Percentiles rank a stretch among this genome's conserved stretches.
phyloP scores from a whole-genome alignment of 2,888 invertebrate species.

The Ochropacha duplaris region DNA sequence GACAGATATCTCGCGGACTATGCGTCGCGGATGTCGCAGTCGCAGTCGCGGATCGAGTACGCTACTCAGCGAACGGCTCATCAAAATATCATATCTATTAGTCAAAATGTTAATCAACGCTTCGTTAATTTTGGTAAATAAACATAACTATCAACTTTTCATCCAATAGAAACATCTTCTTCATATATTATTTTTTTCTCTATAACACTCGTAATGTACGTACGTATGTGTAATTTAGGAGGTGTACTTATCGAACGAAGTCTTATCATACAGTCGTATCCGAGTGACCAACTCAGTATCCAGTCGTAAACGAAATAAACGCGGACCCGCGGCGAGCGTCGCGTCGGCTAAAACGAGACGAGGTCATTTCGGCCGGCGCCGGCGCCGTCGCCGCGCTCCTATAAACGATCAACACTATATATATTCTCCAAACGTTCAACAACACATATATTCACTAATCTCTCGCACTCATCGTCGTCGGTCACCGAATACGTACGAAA shows the following conservation, averaged over 20 bases:
- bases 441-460: conserved; percentile 82
- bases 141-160: conserved; percentile 74
- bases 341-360: conserved; percentile 31
- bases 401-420: conserved; percentile 74
- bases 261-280: conserved; percentile 70
- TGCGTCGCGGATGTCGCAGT: conserved; percentile 13
- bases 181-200: conserved; percentile 76
- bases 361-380: conserved; percentile 42
- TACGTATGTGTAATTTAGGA: conserved; percentile 71
- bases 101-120: conserved; percentile 62
- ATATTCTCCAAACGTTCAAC: conserved; percentile 81
- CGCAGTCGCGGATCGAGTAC: conserved; percentile 23
- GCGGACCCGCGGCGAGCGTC: conserved; percentile 44
- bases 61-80: conserved; percentile 41
- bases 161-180: conserved; percentile 78
- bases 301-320: conserved; percentile 67
- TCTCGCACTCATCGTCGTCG: conserved; percentile 65
- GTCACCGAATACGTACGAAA: conserved; percentile 70
- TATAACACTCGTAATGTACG: conserved; percentile 73
- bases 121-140: conserved; percentile 78
- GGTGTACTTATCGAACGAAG: conserved; percentile 71
- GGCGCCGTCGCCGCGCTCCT: conserved; percentile 25
- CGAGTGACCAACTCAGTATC: conserved; percentile 76
- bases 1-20: conserved; percentile 20
- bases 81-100: conserved; percentile 47